phyloP scores from a whole-genome alignment of 2,113 vertebrate genomes.

The Colistium nudipinnis region DNA sequence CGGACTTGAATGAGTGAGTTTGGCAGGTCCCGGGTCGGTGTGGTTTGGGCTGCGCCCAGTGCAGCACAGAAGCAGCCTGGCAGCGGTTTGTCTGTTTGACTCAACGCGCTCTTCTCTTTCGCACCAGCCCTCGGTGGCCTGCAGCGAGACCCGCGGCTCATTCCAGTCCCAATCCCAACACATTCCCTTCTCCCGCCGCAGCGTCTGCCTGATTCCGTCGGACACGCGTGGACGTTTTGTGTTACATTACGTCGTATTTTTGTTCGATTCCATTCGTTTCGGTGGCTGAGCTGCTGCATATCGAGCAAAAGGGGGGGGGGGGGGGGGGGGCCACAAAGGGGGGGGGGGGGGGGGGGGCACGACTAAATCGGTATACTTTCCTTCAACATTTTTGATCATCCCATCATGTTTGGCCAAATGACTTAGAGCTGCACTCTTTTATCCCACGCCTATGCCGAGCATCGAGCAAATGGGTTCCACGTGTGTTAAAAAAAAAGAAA shows the following conservation, averaged over 20 bases:
- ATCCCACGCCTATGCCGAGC: constrained; percentile 45
- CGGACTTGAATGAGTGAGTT: constrained; percentile 67
- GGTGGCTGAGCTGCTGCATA: constrained; percentile 47
- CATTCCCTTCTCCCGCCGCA: constrained; percentile 33
- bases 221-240: constrained; percentile 60
- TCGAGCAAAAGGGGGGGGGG: no score
- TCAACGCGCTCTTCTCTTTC: constrained; percentile 61
- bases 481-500: constrained; percentile 65
- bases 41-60: constrained; percentile 75
- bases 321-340: no score
- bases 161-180: constrained; percentile 42
- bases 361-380: constrained; percentile 56
- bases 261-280: constrained; percentile 66
- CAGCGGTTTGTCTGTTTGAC: constrained; percentile 55
- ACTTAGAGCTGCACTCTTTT: constrained; percentile 56
- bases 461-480: constrained; percentile 65
- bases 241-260: constrained; percentile 54
- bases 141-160: constrained; percentile 42
- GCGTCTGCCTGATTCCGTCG: constrained; percentile 56
- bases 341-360: constrained; percentile 33
- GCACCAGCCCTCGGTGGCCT: constrained; percentile 50
- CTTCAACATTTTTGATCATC: constrained; percentile 57
- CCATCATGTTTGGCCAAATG: constrained; percentile 59
- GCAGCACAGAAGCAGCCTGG: constrained; percentile 71
- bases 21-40: constrained; percentile 72